These are phyloP conservation scores for Trypoxylon attenuatum DNA, from an alignment of 2,888 invertebrate species.

Conservation along the genomic window DNA sequence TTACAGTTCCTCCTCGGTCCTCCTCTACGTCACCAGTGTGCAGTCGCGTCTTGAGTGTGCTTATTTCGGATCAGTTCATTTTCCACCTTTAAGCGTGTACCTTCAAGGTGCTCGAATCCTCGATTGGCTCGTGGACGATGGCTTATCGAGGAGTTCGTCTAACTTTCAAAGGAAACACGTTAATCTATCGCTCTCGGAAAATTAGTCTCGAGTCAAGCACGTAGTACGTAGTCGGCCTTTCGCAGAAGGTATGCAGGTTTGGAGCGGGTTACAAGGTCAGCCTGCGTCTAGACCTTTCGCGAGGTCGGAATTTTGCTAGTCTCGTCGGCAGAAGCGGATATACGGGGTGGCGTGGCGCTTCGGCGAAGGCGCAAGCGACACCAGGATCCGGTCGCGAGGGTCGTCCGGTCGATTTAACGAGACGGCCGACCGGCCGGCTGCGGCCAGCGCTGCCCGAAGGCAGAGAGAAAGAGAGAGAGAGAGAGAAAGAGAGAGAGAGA, in stretches of 20 bases:
- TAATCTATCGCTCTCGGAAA: no score
- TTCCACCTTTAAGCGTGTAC: no score
- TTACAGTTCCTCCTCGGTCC: no score
- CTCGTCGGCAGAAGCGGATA: background rate
- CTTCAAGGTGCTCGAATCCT: no score
- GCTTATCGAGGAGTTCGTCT: background rate
- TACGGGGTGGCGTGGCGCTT: no score
- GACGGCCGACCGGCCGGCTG: background rate
- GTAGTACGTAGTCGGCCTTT: no score
- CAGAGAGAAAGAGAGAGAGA: background rate
- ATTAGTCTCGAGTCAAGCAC: no score
- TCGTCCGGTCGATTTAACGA: conserved; percentile 17
- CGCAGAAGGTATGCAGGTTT: no score
- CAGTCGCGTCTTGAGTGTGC: no score
- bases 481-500: background rate
- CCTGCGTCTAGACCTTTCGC: background rate
- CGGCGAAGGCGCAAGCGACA: background rate
- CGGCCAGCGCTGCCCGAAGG: background rate
- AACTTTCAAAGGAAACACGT: background rate
- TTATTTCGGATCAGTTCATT: no score
- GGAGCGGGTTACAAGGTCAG: conserved; percentile 3
- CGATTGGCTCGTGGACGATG: no score
- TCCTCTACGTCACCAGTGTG: no score
- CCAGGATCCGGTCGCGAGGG: conserved; percentile 29
- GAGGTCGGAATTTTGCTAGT: background rate